Base-by-base conservation (phyloP, 2,113 vertebrate genomes). In the Malurus elegans region DNA sequence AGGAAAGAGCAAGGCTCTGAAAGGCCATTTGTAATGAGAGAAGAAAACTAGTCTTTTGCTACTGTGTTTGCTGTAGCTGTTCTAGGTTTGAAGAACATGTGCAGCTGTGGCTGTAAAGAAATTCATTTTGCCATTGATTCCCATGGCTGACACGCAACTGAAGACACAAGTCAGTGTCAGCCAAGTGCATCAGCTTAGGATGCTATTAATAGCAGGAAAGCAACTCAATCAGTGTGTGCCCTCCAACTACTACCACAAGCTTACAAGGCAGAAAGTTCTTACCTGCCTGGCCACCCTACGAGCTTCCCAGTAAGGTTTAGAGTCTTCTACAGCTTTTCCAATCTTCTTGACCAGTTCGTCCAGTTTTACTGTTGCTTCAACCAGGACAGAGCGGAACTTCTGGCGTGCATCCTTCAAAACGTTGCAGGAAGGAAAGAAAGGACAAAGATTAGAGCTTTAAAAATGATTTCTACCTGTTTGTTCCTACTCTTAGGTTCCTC, bases 291-390 rank as follows among this genome's bases (percentile, higher is more conserved):
- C 99, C 94, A 99, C 97, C 85, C 98, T 98, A 50, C 99, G 98
- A 24, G 99, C 99, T 97, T 99, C 99, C 99, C 99, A 99, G 97
- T 99, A 99, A 20, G 99, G 99, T 94, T 99, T 99, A 11, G 99
- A 99, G 84, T 99, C 99, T 62, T 99, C 99, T 75, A 99, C 99
- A 0, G 99, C 98, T 90, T 99, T 99, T 50, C 99, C 99, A 1
- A 99, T 99, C 97, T 99, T 99, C 98, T 99, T 99, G 42, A 98
- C 97, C 96, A 99, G 97, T 42, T 99, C 99, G 12, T 99, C 99
- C 90, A 99, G 97, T 84, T 99, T 99, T 54, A 99, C 97, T 0
- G 99, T 99, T 2, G 99, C 99, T 96, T 99, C 99, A 0, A 99
- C 98, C 95, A 99, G 97, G 61, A 99, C 98, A 0, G 98, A 99